Percentiles rank a stretch among this genome's conserved stretches.
Evolutionary conservation across 2,888 invertebrate genomes (phyloP).

Genomic region (Phyto melanocephala): DNA sequence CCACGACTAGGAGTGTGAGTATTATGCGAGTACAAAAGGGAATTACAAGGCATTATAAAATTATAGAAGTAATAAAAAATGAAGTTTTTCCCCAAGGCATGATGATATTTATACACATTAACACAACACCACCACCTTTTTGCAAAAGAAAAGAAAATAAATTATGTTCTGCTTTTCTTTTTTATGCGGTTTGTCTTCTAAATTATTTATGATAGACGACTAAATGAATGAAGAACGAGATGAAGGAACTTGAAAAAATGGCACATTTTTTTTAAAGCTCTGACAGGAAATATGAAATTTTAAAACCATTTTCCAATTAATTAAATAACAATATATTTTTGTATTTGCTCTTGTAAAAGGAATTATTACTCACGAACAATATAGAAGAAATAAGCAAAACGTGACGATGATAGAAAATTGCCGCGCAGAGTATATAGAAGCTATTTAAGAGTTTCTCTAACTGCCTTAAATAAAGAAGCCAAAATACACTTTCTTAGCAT

Average conservation of each 20-base stretch:
- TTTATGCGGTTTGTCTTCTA: slow-evolving; percentile 4
- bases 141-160: slow-evolving; percentile 16
- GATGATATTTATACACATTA: background rate
- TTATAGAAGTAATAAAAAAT: background rate
- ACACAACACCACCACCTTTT: background rate
- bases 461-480: too few species aligned
- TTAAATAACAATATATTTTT: slow-evolving; percentile 14
- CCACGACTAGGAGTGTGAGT: background rate
- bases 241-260: background rate
- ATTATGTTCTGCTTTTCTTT: background rate
- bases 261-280: background rate
- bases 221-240: background rate
- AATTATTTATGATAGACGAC: background rate
- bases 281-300: slow-evolving; percentile 18
- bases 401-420: background rate
- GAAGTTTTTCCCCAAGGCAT: background rate
- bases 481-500: too few species aligned
- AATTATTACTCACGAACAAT: too few species aligned
- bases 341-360: too few species aligned
- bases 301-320: slow-evolving; percentile 44
- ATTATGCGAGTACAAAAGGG: background rate
- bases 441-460: too few species aligned
- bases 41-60: background rate
- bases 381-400: background rate
- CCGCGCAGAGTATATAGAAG: too few species aligned